These are phyloP conservation scores for Acronicta leporina DNA, from an alignment of 2,888 invertebrate species.

Conservation along the genomic window DNA sequence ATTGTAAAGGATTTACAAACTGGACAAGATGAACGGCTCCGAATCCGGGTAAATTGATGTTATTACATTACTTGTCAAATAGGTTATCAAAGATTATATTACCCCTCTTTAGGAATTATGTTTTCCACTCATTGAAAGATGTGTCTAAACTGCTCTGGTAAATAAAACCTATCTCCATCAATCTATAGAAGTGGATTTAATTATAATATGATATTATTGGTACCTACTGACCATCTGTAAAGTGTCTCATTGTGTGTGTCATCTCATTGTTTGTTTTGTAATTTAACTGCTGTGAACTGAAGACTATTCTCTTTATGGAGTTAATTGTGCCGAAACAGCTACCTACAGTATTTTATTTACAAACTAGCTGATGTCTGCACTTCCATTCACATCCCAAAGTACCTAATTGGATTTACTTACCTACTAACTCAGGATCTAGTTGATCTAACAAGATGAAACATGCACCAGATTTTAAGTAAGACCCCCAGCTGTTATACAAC, in stretches of 20 bases:
- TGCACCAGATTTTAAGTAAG: too few relatives aligned
- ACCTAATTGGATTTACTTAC: too few relatives aligned
- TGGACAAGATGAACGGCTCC: constrained; percentile 92
- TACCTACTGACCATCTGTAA: background rate
- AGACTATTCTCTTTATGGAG: background rate
- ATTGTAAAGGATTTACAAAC: constrained; percentile 59
- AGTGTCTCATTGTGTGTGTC: constrained; percentile 20
- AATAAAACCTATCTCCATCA: too few relatives aligned
- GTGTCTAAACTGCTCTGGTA: background rate
- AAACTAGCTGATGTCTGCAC: too few relatives aligned
- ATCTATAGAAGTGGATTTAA: background rate
- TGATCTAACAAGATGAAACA: too few relatives aligned
- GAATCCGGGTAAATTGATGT: constrained; percentile 92
- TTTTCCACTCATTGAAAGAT: background rate
- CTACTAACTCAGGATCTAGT: too few relatives aligned
- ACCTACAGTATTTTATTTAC: too few relatives aligned
- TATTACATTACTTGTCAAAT: constrained; percentile 65
- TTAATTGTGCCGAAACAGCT: background rate
- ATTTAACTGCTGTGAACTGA: constrained; percentile 9
- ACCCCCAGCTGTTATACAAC: too few relatives aligned
- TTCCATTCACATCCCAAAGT: too few relatives aligned
- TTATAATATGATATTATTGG: background rate
- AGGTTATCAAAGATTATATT: constrained; percentile 24
- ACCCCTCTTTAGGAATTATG: background rate
- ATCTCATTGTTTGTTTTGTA: constrained; percentile 40